These are phyloP conservation scores for Hydropotes inermis DNA, from an alignment of 2,113 vertebrate genomes.

Conservation along the genomic window DNA sequence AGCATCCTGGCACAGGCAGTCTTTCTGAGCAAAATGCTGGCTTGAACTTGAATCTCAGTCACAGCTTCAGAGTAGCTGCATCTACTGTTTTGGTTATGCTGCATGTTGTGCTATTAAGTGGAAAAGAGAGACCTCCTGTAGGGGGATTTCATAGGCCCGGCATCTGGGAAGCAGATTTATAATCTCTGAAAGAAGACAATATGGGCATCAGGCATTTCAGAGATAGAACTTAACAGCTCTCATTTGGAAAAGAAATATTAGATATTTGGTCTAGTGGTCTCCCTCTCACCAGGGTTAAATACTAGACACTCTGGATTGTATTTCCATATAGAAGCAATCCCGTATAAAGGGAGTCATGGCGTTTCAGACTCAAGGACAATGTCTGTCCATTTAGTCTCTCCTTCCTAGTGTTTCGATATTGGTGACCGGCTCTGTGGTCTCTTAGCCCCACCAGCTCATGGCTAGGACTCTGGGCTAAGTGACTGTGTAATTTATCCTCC, in stretches of 20 bases:
- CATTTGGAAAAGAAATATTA: not conserved
- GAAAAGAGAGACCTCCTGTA: not conserved
- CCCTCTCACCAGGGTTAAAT: not conserved
- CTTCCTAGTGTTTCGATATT: fast-evolving
- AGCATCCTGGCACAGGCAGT: not conserved
- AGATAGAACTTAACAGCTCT: not conserved
- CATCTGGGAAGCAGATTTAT: not conserved
- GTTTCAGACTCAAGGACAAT: not conserved
- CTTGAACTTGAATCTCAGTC: not conserved
- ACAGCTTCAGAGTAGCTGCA: not conserved
- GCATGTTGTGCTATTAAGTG: not conserved
- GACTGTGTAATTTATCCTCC: not conserved
- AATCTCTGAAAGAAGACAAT: not conserved
- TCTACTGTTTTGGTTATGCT: not conserved
- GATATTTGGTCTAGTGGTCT: not conserved
- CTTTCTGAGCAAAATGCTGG: not conserved
- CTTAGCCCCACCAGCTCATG: not conserved
- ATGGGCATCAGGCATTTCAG: not conserved
- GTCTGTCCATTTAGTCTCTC: not conserved
- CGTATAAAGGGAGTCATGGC: not conserved
- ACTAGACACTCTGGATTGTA: not conserved
- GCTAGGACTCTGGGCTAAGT: not conserved
- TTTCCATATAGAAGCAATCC: not conserved
- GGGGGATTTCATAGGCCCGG: not conserved
- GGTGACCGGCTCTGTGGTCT: not conserved